These are phyloP conservation scores for Zonotrichia albicollis DNA, from an alignment of 2,797 vertebrate genomes.

Conservation along the genomic window DNA sequence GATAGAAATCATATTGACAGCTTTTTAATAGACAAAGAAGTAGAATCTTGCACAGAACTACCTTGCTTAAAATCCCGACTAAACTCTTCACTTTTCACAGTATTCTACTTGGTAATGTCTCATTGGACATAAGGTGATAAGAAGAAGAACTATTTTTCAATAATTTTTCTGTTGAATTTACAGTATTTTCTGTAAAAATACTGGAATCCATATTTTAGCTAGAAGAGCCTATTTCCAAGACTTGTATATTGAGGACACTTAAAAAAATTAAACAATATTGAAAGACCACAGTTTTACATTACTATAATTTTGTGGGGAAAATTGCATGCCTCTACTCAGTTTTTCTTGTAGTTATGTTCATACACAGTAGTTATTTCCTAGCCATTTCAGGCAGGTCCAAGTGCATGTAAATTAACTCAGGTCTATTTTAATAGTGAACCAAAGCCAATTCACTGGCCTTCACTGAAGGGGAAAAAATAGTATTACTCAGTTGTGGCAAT, in stretches of 20 bases:
- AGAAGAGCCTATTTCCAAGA: background rate
- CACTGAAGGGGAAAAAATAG: background rate
- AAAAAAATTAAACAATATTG: background rate
- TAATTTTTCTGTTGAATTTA: slow-evolving; percentile 27
- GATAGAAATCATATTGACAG: background rate
- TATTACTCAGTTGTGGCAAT: background rate
- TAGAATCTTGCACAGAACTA: slow-evolving; percentile 7
- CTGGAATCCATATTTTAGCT: background rate
- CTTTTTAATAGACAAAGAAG: slow-evolving; percentile 46
- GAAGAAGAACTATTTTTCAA: slow-evolving; percentile 20
- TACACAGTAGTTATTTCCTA: background rate
- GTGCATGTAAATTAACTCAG: background rate
- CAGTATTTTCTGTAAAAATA: background rate
- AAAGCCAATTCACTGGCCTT: background rate
- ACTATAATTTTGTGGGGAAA: background rate
- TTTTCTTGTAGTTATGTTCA: background rate
- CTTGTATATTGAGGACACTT: background rate
- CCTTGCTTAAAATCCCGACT: slow-evolving; percentile 46
- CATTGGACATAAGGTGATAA: background rate
- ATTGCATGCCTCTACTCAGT: background rate
- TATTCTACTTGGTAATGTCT: slow-evolving; percentile 43
- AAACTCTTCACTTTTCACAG: slow-evolving; percentile 29
- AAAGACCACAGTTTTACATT: background rate
- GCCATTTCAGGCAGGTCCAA: background rate
- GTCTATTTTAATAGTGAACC: background rate